phyloP scores from a whole-genome alignment of 2,113 vertebrate genomes.

The Phoxinus phoxinus region DNA sequence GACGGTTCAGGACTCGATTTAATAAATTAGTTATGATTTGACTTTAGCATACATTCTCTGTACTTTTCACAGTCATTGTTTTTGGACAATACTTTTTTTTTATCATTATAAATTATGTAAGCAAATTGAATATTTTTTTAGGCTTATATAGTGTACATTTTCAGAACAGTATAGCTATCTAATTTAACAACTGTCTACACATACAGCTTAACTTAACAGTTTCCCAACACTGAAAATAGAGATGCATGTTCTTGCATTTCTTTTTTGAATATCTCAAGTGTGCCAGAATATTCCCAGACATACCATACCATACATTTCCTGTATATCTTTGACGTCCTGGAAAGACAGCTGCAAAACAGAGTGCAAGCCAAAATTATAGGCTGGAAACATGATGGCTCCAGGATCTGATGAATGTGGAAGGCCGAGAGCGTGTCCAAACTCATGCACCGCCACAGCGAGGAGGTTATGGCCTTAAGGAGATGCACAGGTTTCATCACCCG shows the following conservation, averaged over 20 bases:
- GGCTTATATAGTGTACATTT: neutral
- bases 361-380: conserved; percentile 70
- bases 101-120: too few relatives aligned
- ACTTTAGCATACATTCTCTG: neutral
- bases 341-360: conserved; percentile 69
- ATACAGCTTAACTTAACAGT: neutral
- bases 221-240: neutral
- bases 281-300: neutral
- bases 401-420: conserved; percentile 75
- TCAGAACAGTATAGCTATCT: neutral
- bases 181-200: neutral
- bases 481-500: neutral
- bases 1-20: neutral
- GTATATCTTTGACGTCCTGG: conserved; percentile 78
- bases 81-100: neutral
- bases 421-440: conserved; percentile 83
- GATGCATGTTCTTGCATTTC: neutral
- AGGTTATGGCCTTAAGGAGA: conserved; percentile 73
- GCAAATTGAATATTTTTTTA: too few relatives aligned
- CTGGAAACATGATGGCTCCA: conserved; percentile 79
- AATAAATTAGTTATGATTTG: neutral
- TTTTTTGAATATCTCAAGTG: neutral
- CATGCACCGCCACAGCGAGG: conserved; percentile 78
- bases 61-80: neutral
- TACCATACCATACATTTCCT: conserved; percentile 77